Percentiles rank a stretch among this genome's conserved stretches.
Evolutionary conservation across 2,797 vertebrate species (phyloP).

Genomic region (Dryobates pubescens): DNA sequence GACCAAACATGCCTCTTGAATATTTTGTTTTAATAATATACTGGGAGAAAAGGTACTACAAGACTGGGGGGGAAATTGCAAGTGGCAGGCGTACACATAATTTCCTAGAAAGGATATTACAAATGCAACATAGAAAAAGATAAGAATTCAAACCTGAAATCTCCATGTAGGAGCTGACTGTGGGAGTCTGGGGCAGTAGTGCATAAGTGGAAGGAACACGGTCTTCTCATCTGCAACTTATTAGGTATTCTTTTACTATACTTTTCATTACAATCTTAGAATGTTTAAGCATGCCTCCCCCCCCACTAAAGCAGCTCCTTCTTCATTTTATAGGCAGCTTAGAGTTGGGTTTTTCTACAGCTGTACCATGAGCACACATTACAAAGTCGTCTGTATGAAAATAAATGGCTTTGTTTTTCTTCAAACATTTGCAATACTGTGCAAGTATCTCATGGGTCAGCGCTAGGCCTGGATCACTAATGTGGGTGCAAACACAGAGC

Average conservation of each 20-base stretch:
- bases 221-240: not conserved
- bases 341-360: conserved; percentile 11
- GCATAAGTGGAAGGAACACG: not conserved
- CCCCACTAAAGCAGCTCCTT: not conserved
- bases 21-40: not conserved
- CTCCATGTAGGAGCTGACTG: not conserved
- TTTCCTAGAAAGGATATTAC: not conserved
- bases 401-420: not conserved
- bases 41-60: not conserved
- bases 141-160: not conserved
- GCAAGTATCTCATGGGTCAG: not conserved
- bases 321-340: not conserved
- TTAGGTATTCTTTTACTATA: not conserved
- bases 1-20: not conserved
- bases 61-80: not conserved
- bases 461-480: accelerated
- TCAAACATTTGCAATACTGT: not conserved
- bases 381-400: not conserved
- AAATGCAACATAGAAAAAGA: not conserved
- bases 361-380: not conserved
- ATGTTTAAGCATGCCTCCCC: not conserved
- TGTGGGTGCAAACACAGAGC: not conserved
- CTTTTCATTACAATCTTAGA: not conserved
- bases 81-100: not conserved
- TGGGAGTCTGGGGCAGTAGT: not conserved